Evolutionary conservation across 2,113 vertebrate genomes (phyloP), one percentile per base, ranked within the genome.

Genomic region (Rhynchomys soricoides): DNA sequence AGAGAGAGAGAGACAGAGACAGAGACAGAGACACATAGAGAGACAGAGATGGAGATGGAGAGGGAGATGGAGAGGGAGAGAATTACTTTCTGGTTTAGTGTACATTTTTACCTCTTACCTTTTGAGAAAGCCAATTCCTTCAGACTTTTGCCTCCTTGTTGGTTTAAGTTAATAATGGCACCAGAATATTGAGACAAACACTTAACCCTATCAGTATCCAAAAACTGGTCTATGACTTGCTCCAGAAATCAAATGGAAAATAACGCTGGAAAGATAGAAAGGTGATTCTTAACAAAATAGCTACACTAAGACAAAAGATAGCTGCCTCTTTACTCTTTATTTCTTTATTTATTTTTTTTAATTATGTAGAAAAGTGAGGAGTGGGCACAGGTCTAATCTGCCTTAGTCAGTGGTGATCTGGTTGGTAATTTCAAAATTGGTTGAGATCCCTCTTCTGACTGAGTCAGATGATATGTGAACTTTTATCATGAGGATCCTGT

Each of bases 321-420:
- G 31, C 43, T 9, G 15, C 0, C 0, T 40, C 31, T 22, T n/a
- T 66, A 19, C 17, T 21, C 11, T 1, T 10, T n/a, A n/a, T n/a
- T n/a, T n/a, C n/a, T n/a, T n/a, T n/a, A n/a, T n/a, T n/a, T n/a
- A n/a, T 1, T 31, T 7, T 37, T 37, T 50, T 16, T 0, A 24
- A 19, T 40, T 78, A 52, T 50, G 21, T 16, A 29, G 15, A 45
- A 3, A 79, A 50, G 1, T 5, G 2, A 40, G 4, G 21, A 4
- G 2, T 11, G 9, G 34, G 22, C 0, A 48, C 55, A 62, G 64
- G 3, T 3, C n/a, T 24, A 50, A 50, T 40, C 34, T n/a, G 4
- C 16, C 2, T 66, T 66, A 2, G 9, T 29, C 57, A n/a, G 29
- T 22, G 4, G 12, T 64, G 5, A 45, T 37, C 0, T 48, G 5